Conservation (phyloP, 1,140 invertebrate species). For the Anoplophora glabripennis region DNA sequence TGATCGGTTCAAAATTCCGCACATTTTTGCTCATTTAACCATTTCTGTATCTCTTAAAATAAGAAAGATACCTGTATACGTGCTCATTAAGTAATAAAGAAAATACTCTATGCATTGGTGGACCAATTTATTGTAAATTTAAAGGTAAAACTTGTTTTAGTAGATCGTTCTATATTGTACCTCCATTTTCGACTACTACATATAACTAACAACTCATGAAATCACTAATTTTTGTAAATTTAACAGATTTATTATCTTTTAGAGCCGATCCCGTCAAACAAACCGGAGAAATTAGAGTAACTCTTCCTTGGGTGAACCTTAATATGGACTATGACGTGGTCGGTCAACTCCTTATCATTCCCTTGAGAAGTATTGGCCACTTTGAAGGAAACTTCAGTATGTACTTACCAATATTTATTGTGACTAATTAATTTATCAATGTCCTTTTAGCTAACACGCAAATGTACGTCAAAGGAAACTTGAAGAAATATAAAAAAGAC, state of each 20-base stretch:
- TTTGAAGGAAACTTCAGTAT: conserved; percentile 70
- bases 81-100: too few species aligned
- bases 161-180: too few species aligned
- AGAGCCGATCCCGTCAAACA: conserved; percentile 62
- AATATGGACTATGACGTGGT: conserved; percentile 65
- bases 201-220: too few species aligned
- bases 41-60: too few species aligned
- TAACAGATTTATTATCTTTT: conserved; percentile 33
- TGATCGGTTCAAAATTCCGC: too few species aligned
- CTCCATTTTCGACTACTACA: too few species aligned
- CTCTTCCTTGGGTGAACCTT: conserved; percentile 58
- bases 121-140: too few species aligned
- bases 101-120: too few species aligned
- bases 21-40: too few species aligned
- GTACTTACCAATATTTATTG: conserved; percentile 39
- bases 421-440: background rate
- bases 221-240: background rate
- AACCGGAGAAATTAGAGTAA: conserved; percentile 55
- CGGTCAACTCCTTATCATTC: conserved; percentile 62
- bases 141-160: too few species aligned
- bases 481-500: conserved; percentile 58
- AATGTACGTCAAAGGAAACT: conserved; percentile 35
- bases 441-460: conserved; percentile 40
- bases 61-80: too few species aligned
- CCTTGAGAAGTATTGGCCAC: conserved; percentile 63